Evolutionary conservation across 2,888 invertebrate genomes (phyloP), one percentile per base, ranked within the genome.

Genomic region (Hydropsyche betteni): DNA sequence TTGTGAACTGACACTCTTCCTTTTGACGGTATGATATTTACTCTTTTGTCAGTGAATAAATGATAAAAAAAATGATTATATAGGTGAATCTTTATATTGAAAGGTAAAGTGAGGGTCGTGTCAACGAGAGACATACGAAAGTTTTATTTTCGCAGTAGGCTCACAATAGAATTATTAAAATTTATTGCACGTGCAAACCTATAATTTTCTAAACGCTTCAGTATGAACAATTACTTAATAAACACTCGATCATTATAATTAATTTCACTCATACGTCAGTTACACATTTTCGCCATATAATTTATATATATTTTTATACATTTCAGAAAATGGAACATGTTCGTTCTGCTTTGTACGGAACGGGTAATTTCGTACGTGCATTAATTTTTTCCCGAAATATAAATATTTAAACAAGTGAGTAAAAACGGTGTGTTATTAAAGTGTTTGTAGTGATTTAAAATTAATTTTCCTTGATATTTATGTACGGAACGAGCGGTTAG

Each of bases 1-100:
- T 76, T 76, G 76, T 76, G 52, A 64, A 34, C 44, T 36, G 70
- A 76, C 74, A 77, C 77, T 77, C 75, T 75, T 77, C 75, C 77
- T 75, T 76, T 76, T 77, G 38, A 77, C 36, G 24, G 53, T 64
- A 61, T 53, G 75, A 75, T 75, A 68, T 72, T 77, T 69, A 36
- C 58, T 61, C 68, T 72, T 72, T 74, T 75, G 74, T 77, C 24
- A 53, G 50, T 36, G 76, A 53, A 76, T 70, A 70, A 70, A 76
- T 68, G 58, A 75, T 70, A 52, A 71, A 38, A 64, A 74, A 70
- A 76, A 74, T 61, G 61, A 58, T 72, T 58, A 72, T 72, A 72
- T 72, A 72, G 72, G 72, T 72, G 72, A 72, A 72, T 72, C 72
- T 58, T 72, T 38, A 16, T 72, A 72, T 72, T 58, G 72, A 72